Conservation (phyloP, 2,113 vertebrate genomes). For the Pangasianodon gigas region DNA sequence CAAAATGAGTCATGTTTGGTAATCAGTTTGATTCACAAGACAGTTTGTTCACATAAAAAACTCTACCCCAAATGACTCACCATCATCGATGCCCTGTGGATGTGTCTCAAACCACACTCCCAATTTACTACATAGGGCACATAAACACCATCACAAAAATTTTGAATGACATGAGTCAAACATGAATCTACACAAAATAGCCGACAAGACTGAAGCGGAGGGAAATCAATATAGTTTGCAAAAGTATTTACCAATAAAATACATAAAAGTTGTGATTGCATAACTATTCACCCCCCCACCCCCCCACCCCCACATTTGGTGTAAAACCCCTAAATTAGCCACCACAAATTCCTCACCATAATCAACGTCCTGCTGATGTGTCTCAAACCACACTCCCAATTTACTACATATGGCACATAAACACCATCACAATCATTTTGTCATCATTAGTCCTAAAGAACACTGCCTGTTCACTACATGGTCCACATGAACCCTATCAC, state of each 20-base stretch:
- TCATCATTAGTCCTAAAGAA: background rate
- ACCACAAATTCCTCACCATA: too few relatives aligned
- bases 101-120: background rate
- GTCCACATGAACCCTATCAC: background rate
- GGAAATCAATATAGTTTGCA: background rate
- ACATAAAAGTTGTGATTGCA: too few relatives aligned
- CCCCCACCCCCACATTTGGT: too few relatives aligned
- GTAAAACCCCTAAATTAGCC: too few relatives aligned
- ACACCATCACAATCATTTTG: background rate
- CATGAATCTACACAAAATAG: background rate
- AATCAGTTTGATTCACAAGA: background rate
- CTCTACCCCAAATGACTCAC: background rate
- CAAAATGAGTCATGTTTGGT: background rate
- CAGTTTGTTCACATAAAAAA: background rate
- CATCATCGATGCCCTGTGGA: background rate
- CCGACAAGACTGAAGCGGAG: background rate
- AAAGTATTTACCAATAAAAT: too few relatives aligned
- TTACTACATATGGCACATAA: background rate
- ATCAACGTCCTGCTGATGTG: too few relatives aligned
- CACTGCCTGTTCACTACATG: background rate
- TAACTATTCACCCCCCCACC: too few relatives aligned
- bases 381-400: background rate
- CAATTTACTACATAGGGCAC: background rate
- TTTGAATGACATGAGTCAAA: background rate
- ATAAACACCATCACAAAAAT: background rate